phyloP scores from a whole-genome alignment of 2,888 invertebrate genomes.

The Plagodis dolabraria region DNA sequence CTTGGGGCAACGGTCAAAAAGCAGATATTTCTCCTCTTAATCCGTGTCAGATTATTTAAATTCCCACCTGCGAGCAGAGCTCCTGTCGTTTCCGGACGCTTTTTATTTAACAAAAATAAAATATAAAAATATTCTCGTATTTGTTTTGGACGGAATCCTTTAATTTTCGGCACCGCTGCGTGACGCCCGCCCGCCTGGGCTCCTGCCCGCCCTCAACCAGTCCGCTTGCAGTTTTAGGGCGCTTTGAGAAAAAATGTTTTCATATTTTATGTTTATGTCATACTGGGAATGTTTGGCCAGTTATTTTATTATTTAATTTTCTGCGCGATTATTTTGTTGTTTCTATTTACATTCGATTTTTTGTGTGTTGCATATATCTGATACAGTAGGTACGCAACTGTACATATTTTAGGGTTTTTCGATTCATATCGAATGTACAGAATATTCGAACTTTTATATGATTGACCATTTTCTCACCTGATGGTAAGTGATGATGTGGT shows the following conservation, averaged over 20 bases:
- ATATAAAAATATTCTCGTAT: slow-evolving; percentile 83
- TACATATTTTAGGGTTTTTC: too few species aligned
- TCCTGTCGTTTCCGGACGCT: slow-evolving; percentile 58
- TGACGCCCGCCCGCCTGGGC: slow-evolving; percentile 57
- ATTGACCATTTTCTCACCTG: too few species aligned
- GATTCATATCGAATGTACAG: too few species aligned
- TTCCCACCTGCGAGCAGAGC: slow-evolving; percentile 80
- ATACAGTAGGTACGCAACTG: too few species aligned
- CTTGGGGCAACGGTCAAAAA: slow-evolving; percentile 76
- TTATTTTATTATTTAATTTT: slow-evolving; percentile 33
- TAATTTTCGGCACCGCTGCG: slow-evolving; percentile 80
- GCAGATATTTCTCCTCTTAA: slow-evolving; percentile 84
- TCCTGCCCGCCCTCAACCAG: slow-evolving; percentile 39
- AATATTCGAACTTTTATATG: too few species aligned
- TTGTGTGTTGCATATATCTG: too few species aligned
- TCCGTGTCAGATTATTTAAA: slow-evolving; percentile 85
- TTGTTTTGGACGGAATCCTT: slow-evolving; percentile 85
- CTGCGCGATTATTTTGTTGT: slow-evolving; percentile 15
- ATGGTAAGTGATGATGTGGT: too few species aligned
- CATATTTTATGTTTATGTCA: slow-evolving; percentile 62
- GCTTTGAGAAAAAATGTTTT: slow-evolving; percentile 71
- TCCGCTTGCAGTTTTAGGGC: slow-evolving; percentile 64
- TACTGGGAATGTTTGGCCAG: slow-evolving; percentile 45
- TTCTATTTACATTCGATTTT: not conserved
- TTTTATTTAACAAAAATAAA: slow-evolving; percentile 82